phyloP scores from a whole-genome alignment of 2,888 invertebrate genomes.

The Acleris literana region DNA sequence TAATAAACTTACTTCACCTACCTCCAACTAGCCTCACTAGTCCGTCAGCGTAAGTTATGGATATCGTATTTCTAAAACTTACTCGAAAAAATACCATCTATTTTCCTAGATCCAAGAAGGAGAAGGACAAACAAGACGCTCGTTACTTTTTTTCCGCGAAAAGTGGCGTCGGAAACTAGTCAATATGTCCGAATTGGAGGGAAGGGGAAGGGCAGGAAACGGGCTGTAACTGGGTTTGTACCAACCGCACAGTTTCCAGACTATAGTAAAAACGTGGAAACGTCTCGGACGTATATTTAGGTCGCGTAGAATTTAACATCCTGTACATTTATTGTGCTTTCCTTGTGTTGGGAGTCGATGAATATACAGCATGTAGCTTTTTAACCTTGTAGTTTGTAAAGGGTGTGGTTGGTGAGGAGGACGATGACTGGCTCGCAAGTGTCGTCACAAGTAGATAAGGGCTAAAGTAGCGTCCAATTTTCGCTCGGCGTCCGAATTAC shows the following conservation, averaged over 20 bases:
- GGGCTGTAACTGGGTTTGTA: constrained; percentile 42
- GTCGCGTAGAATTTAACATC: too few species aligned
- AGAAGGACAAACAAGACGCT: constrained; percentile 37
- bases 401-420: constrained; percentile 4
- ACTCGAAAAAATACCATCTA: constrained; percentile 37
- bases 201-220: constrained; percentile 43
- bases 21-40: neutral
- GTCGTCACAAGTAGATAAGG: constrained; percentile 54
- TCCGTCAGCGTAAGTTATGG: constrained; percentile 32
- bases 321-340: too few species aligned
- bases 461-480: constrained; percentile 55
- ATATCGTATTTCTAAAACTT: constrained; percentile 36
- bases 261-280: neutral
- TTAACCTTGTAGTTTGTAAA: neutral
- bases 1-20: constrained; percentile 9
- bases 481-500: constrained; percentile 54
- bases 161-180: constrained; percentile 56
- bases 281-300: too few species aligned
- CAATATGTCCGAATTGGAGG: constrained; percentile 63
- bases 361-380: too few species aligned
- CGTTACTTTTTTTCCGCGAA: constrained; percentile 50
- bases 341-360: too few species aligned
- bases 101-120: constrained; percentile 34
- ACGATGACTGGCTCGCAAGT: constrained; percentile 45
- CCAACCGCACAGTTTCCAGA: constrained; percentile 2